These are phyloP conservation scores for Stichodactyla helianthus DNA, from an alignment of 64 coral and sea anemone species.

Conservation along the genomic window DNA sequence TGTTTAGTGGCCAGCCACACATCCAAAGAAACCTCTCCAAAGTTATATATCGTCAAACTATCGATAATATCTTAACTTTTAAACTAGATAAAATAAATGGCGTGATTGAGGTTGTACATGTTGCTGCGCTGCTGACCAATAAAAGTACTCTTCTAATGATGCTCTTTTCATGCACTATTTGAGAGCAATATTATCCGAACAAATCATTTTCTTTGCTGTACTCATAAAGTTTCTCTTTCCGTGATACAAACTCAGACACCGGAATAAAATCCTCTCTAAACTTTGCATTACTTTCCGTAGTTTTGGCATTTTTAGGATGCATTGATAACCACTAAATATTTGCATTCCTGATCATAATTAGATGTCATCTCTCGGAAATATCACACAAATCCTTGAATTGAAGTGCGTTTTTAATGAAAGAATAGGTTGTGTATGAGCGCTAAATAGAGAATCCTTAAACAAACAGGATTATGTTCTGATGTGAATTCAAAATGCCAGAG, in stretches of 20 bases:
- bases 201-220: too few species aligned
- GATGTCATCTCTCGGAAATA: constrained; percentile 6
- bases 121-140: too few species aligned
- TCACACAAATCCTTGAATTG: not conserved
- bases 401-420: constrained; percentile 3
- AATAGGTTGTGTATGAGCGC: not conserved
- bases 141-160: too few species aligned
- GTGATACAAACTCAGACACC: too few species aligned
- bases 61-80: not conserved
- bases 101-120: too few species aligned
- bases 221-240: too few species aligned
- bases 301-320: not conserved
- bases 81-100: not conserved
- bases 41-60: not conserved
- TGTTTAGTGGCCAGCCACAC: too few species aligned
- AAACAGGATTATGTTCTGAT: constrained; percentile 1
- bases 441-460: constrained; percentile 13
- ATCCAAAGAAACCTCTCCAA: too few species aligned
- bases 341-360: not conserved
- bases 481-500: not conserved
- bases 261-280: not conserved
- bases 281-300: not conserved
- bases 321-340: not conserved
- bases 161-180: too few species aligned
- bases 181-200: too few species aligned